Conservation (phyloP, 2,888 invertebrate genomes). For the Epirrita christyi region DNA sequence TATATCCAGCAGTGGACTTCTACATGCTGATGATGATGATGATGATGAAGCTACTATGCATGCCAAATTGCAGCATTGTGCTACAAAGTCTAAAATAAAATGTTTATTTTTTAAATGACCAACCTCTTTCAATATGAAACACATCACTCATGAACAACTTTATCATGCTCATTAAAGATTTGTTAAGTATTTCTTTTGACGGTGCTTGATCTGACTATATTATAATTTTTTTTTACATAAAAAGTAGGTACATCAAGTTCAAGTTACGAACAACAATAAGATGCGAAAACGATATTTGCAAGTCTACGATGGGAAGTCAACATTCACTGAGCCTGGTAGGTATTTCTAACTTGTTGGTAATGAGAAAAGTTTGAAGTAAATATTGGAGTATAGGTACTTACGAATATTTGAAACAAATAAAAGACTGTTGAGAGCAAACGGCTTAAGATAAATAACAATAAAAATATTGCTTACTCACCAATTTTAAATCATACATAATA, state of each 20-base stretch:
- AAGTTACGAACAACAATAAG: slow-evolving; percentile 44
- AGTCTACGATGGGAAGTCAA: slow-evolving; percentile 44
- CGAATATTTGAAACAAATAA: slow-evolving; percentile 33
- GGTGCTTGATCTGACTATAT: slow-evolving; percentile 33
- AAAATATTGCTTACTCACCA: no score
- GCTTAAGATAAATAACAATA: no score
- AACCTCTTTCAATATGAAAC: no score
- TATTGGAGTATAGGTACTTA: slow-evolving; percentile 39
- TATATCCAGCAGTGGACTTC: no score
- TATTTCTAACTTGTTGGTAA: slow-evolving; percentile 48
- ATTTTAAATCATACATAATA: no score
- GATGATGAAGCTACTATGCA: no score
- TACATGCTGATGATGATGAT: no score
- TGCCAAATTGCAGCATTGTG: no score
- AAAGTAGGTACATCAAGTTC: slow-evolving; percentile 38
- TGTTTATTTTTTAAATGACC: no score
- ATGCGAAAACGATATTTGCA: slow-evolving; percentile 41
- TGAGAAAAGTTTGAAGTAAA: slow-evolving; percentile 51
- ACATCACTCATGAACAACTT: no score
- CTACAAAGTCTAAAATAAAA: no score
- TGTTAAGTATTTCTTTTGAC: slow-evolving; percentile 37
- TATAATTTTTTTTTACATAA: slow-evolving; percentile 36
- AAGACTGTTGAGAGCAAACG: no score
- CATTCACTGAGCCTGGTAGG: slow-evolving; percentile 44
- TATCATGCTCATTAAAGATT: slow-evolving; percentile 33